Base-by-base conservation (phyloP, 2,888 invertebrate species). In the Nemoura dubitans region DNA sequence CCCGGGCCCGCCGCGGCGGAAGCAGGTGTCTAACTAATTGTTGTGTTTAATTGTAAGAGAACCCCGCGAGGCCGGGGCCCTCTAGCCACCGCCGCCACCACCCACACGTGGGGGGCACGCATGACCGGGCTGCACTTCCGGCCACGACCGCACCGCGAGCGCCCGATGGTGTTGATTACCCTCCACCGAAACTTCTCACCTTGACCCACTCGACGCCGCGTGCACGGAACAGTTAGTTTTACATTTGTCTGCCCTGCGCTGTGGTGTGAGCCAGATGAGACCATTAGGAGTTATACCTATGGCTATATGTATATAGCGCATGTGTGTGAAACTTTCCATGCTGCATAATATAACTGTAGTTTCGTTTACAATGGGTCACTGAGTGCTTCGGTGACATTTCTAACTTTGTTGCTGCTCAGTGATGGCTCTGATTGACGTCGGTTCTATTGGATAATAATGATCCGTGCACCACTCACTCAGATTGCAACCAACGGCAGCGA, bases 11-110 rank as follows among this genome's bases (percentile, higher is more conserved):
- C 59, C 59, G 21, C 14, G 78, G 78, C 78, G 78, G 78, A 78
- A 21, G 25, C 78, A 78, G 78, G 78, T 78, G 78, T 78, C 78
- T 3, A 27, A 27, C 78, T 78, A 78, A 78, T 78, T 78, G 78
- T 78, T 27, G 78, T 78, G 78, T 78, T 78, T 78, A 78, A 78
- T 78, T 78, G 78, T 78, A 59, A 59, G 59, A 59, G 59, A 3
- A 14, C 59, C 59, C 59, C 59, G 21, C 59, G 59, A 59, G 59
- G 59, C 59, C 59, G 14, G 59, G 59, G 59, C 59, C 59, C 36
- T 10, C 3, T 10, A 3, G 36, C 36, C 36, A 10, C 36, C 36
- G 36, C 36, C 59, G 59, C 28, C 25, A 26, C 78, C 78, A 26
- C 27, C 26, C 78, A 59, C 78, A 78, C 78, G 78, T 78, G 28